A percentile compares a stretch with the other conserved stretches of the same genome.
These are phyloP conservation scores for Celastrina argiolus DNA, from an alignment of 2,888 invertebrate species.

Conservation along the genomic window DNA sequence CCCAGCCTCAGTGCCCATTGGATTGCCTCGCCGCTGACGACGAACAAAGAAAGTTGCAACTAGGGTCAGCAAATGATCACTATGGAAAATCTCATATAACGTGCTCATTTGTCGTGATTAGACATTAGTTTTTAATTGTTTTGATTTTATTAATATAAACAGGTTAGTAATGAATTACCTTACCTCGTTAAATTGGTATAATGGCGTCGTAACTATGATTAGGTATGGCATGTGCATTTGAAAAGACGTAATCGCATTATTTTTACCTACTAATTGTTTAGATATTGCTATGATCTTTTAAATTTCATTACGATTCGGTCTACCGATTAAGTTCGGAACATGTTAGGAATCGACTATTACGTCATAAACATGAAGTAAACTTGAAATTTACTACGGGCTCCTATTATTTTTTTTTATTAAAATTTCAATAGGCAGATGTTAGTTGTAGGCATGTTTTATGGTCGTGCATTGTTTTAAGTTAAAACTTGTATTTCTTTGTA, in stretches of 20 bases:
- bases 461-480: background rate
- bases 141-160: background rate
- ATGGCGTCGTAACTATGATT: conserved; percentile 2
- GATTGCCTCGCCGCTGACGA: background rate
- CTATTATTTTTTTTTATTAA: background rate
- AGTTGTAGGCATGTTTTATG: background rate
- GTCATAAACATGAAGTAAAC: background rate
- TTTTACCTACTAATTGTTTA: background rate
- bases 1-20: conserved; percentile 3
- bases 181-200: background rate
- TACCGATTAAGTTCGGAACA: too few species aligned
- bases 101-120: background rate
- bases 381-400: background rate
- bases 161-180: conserved; percentile 9
- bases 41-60: background rate
- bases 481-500: conserved; percentile 35
- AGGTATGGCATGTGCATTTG: conserved; percentile 3
- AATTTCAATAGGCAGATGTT: background rate
- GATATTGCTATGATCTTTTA: background rate
- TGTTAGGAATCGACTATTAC: background rate
- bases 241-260: background rate
- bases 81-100: background rate
- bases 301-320: background rate
- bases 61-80: background rate
- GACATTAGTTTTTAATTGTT: conserved; percentile 6